Evolutionary conservation across 92 coral and sea anemone genomes (phyloP).

Genomic region (Zoanthus sansibaricus): DNA sequence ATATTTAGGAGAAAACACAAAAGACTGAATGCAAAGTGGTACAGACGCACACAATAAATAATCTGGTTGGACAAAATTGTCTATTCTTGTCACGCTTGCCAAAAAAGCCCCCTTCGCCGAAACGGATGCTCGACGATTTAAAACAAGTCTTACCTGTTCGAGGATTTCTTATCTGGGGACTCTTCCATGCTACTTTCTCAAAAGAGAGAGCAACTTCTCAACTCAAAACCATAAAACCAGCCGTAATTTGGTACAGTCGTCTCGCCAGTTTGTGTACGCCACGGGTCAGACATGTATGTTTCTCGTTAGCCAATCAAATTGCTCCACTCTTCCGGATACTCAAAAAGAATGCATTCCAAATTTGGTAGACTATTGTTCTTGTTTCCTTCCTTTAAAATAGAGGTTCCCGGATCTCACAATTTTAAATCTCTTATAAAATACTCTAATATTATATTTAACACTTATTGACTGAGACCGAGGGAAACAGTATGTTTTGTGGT

Average conservation of each 20-base stretch:
- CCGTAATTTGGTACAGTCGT: slow-evolving; percentile 8
- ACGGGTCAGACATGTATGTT: slow-evolving; percentile 24
- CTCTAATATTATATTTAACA: background rate
- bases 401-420: slow-evolving; percentile 21
- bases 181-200: slow-evolving; percentile 75
- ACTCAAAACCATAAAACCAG: slow-evolving; percentile 23
- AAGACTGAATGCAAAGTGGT: background rate
- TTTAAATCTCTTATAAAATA: background rate
- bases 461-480: no score
- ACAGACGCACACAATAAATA: background rate
- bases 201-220: slow-evolving; percentile 38
- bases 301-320: slow-evolving; percentile 27
- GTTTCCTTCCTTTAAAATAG: slow-evolving; percentile 18
- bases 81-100: slow-evolving; percentile 17
- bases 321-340: slow-evolving; percentile 24
- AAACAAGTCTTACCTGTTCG: slow-evolving; percentile 66
- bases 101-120: background rate
- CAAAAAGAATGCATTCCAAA: slow-evolving; percentile 21
- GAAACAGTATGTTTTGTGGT: no score
- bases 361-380: slow-evolving; percentile 31
- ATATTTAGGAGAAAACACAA: background rate
- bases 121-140: background rate
- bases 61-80: background rate
- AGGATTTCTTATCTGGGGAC: slow-evolving; percentile 83
- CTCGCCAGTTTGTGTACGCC: slow-evolving; percentile 45